Evolutionary conservation across 2,888 invertebrate genomes (phyloP).

Genomic region (Lamellibrachia columna): DNA sequence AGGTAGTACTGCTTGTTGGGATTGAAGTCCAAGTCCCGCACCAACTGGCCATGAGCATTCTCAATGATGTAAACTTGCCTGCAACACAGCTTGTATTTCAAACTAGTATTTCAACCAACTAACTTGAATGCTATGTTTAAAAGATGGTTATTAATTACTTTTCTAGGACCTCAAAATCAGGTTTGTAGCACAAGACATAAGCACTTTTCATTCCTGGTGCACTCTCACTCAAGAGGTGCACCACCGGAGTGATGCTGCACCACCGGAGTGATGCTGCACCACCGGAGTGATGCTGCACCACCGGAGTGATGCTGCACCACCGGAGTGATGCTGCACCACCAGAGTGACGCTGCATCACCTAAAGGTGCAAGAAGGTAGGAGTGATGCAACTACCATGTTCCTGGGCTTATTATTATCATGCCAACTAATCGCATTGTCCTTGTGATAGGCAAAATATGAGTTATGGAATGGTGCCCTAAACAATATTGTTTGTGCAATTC

Average conservation of each 20-base stretch:
- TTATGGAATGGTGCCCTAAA: not conserved
- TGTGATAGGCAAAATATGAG: not conserved
- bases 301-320: too few species aligned
- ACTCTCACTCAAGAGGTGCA: not conserved
- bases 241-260: too few species aligned
- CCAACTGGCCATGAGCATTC: constrained; percentile 86
- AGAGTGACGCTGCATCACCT: too few species aligned
- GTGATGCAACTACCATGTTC: too few species aligned
- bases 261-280: too few species aligned
- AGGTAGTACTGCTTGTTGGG: constrained; percentile 96
- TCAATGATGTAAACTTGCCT: constrained; percentile 84
- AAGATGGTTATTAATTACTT: too few species aligned
- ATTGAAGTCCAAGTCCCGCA: constrained; percentile 93
- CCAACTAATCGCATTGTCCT: too few species aligned
- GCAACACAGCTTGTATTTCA: constrained; percentile 32
- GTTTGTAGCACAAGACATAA: not conserved
- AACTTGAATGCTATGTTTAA: too few species aligned
- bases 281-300: too few species aligned
- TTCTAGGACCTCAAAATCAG: not conserved
- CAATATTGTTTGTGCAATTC: not conserved
- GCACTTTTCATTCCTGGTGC: not conserved
- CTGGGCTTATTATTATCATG: too few species aligned
- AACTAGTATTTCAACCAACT: not conserved
- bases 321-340: too few species aligned
- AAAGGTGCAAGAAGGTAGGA: too few species aligned